Evolutionary conservation across 2,888 invertebrate species (phyloP).

Genomic region (Harpalus rubripes): DNA sequence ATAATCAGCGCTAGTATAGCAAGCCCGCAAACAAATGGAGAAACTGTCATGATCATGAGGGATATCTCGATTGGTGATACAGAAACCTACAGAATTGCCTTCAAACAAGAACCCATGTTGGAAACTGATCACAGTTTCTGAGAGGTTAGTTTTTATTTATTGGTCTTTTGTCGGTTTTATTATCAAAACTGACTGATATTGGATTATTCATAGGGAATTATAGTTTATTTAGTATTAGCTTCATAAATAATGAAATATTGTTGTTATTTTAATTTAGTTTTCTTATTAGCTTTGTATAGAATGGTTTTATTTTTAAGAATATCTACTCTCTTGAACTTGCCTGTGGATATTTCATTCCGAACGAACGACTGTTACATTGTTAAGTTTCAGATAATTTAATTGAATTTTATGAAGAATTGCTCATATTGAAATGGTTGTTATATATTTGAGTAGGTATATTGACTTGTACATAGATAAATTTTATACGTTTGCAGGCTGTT

Average conservation of each 20-base stretch:
- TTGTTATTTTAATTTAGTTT: slow-evolving; percentile 32
- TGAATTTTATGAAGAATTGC: slow-evolving; percentile 62
- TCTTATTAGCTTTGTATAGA: slow-evolving; percentile 40
- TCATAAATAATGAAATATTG: slow-evolving; percentile 9
- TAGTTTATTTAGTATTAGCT: slow-evolving; percentile 48
- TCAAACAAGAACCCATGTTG: slow-evolving; percentile 80
- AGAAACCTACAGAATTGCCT: slow-evolving; percentile 75
- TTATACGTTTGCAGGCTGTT: slow-evolving; percentile 64
- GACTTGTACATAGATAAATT: slow-evolving; percentile 58
- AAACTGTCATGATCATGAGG: slow-evolving; percentile 77
- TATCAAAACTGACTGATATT: slow-evolving; percentile 18
- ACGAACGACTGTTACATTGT: slow-evolving; percentile 64
- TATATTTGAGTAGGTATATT: slow-evolving; percentile 37
- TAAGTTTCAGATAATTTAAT: slow-evolving; percentile 63
- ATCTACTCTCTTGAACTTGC: slow-evolving; percentile 61
- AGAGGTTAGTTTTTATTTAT: slow-evolving; percentile 63
- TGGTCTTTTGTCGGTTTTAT: slow-evolving; percentile 16
- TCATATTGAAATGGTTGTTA: slow-evolving; percentile 65
- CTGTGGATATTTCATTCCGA: slow-evolving; percentile 65
- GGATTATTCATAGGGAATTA: slow-evolving; percentile 18
- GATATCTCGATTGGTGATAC: slow-evolving; percentile 77
- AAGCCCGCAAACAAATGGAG: slow-evolving; percentile 74
- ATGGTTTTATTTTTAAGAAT: slow-evolving; percentile 29
- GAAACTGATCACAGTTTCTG: slow-evolving; percentile 78
- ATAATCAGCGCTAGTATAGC: slow-evolving; percentile 75